phyloP scores from a whole-genome alignment of 2,888 invertebrate species.

The Lasioglossum villosulum region DNA sequence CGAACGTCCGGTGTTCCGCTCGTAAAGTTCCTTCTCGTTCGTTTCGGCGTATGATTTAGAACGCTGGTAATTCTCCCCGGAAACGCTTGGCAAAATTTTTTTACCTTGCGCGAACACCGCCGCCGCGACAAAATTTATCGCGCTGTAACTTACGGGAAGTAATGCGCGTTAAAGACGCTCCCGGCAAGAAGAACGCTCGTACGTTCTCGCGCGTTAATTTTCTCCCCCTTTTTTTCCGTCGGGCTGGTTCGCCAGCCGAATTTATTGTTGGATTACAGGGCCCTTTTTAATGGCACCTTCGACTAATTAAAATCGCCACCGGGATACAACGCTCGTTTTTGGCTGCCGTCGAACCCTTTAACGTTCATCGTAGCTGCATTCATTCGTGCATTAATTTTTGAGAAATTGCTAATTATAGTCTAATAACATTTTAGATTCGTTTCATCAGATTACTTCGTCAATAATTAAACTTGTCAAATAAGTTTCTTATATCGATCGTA shows the following conservation, averaged over 20 bases:
- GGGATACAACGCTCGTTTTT: background rate
- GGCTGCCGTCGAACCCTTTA: background rate
- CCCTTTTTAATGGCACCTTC: constrained; percentile 34
- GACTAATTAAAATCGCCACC: constrained; percentile 30
- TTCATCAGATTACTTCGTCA: background rate
- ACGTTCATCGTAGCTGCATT: background rate
- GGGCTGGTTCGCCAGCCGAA: constrained; percentile 25
- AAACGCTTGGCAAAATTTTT: constrained; percentile 50
- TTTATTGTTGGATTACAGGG: constrained; percentile 52
- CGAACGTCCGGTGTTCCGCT: constrained; percentile 1
- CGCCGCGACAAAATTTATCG: constrained; percentile 45
- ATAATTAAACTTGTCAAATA: too few relatives aligned
- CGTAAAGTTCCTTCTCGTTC: constrained; percentile 11
- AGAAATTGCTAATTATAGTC: background rate
- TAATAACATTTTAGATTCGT: too few relatives aligned
- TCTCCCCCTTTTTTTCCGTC: background rate
- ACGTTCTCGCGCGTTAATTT: constrained; percentile 53
- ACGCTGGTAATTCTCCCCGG: constrained; percentile 50
- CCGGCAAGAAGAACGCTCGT: constrained; percentile 41
- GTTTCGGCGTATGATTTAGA: constrained; percentile 46
- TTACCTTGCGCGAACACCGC: background rate
- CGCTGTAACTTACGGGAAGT: constrained; percentile 57
- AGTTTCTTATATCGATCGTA: too few relatives aligned
- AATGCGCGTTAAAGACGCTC: constrained; percentile 56
- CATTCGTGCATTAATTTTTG: background rate